Evolutionary conservation across 1,140 invertebrate genomes (phyloP).

Genomic region (Batillaria attramentaria): DNA sequence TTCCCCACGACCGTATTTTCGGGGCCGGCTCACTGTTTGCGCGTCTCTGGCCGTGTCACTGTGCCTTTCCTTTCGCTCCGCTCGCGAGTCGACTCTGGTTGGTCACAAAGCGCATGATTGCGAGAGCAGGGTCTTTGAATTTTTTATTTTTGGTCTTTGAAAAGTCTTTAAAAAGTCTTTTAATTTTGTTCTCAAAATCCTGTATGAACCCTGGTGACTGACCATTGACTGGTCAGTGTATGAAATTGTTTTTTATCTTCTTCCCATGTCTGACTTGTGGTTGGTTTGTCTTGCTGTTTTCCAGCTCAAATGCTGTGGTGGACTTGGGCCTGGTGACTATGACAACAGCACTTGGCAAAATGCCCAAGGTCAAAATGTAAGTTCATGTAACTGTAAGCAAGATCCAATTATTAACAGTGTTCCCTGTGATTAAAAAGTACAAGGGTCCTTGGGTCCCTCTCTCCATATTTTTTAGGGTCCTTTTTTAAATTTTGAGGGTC

Average conservation of each 20-base stretch:
- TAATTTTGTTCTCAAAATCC: neutral
- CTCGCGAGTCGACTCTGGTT: no score
- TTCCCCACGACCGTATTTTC: no score
- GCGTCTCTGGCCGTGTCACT: no score
- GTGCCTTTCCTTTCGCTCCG: no score
- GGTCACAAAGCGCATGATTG: no score
- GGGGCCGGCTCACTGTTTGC: no score
- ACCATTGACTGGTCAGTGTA: neutral
- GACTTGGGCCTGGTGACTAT: constrained; percentile 84
- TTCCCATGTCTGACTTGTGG: no score
- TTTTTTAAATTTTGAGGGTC: no score
- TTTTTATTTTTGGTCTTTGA: neutral
- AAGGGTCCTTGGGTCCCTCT: neutral
- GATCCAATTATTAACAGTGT: neutral
- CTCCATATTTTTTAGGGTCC: neutral
- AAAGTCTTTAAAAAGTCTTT: neutral
- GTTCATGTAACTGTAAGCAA: neutral
- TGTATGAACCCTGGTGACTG: neutral
- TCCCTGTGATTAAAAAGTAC: neutral
- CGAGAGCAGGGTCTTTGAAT: neutral
- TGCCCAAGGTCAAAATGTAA: neutral
- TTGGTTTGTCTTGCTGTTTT: constrained; percentile 49
- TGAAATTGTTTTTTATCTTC: no score
- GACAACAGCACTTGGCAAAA: constrained; percentile 76
- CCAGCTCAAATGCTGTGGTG: constrained; percentile 87